Evolutionary conservation across 2,113 vertebrate genomes (phyloP).

Genomic region (Scomber scombrus): DNA sequence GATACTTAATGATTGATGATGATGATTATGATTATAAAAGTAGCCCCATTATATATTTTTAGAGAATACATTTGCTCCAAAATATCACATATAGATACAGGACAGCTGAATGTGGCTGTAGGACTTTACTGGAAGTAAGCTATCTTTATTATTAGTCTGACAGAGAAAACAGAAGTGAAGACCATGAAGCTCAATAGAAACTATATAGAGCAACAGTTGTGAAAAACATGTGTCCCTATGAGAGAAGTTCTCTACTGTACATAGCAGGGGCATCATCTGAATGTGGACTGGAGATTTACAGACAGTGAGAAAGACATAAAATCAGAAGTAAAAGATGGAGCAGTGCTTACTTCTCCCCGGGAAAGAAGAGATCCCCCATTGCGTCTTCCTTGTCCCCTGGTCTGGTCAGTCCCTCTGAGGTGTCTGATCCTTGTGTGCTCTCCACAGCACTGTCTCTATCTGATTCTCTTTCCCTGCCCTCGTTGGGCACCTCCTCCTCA

Average conservation of each 20-base stretch:
- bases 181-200: too few relatives aligned
- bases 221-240: background rate
- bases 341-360: constrained; percentile 90
- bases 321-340: constrained; percentile 1
- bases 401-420: constrained; percentile 80
- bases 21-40: too few relatives aligned
- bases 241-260: too few relatives aligned
- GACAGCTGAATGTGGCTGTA: background rate
- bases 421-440: constrained; percentile 88
- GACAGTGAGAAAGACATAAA: background rate
- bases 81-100: too few relatives aligned
- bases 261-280: background rate
- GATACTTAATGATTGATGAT: too few relatives aligned
- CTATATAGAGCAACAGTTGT: background rate
- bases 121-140: background rate
- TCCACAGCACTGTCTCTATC: constrained; percentile 95
- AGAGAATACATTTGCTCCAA: too few relatives aligned
- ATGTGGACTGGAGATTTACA: background rate
- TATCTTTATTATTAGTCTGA: background rate
- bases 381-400: constrained; percentile 85
- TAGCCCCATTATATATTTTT: too few relatives aligned
- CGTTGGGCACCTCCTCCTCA: constrained; percentile 79
- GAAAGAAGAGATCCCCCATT: constrained; percentile 88
- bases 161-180: too few relatives aligned
- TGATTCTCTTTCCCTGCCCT: constrained; percentile 88